Evolutionary conservation across 2,888 invertebrate species (phyloP).

Genomic region (Parochlus steinenii): DNA sequence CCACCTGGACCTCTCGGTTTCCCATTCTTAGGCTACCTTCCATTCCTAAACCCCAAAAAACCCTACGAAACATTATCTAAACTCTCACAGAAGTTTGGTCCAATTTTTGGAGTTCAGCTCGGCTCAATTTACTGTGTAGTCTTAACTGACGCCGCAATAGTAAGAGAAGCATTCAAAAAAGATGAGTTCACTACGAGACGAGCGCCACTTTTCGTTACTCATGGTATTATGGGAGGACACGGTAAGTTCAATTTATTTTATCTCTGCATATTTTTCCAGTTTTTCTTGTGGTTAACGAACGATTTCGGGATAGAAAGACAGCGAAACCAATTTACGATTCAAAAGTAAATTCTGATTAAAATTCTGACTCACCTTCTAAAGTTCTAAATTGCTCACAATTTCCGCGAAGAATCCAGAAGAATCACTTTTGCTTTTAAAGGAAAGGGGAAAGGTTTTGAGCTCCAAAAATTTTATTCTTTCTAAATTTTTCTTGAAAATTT

Average conservation of each 20-base stretch:
- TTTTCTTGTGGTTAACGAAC: conserved; percentile 5
- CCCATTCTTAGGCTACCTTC: conserved; percentile 64
- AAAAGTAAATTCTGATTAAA: no score
- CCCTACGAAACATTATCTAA: conserved; percentile 55
- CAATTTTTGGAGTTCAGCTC: conserved; percentile 54
- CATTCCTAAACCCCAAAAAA: conserved; percentile 47
- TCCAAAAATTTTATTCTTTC: no score
- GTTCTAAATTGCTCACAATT: no score
- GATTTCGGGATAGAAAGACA: neutral
- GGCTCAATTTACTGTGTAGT: conserved; percentile 64
- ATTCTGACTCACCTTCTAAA: no score
- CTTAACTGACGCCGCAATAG: conserved; percentile 52
- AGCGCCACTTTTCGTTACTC: conserved; percentile 68
- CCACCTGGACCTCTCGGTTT: conserved; percentile 63
- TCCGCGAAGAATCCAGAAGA: no score
- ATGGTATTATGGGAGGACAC: conserved; percentile 74
- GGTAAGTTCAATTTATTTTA: no score
- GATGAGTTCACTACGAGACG: conserved; percentile 52
- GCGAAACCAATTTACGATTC: no score
- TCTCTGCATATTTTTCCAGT: no score
- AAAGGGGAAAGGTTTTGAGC: no score
- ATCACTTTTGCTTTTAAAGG: no score
- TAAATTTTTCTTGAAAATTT: no score
- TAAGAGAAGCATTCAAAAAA: conserved; percentile 55
- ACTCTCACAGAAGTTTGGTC: conserved; percentile 50